Conservation (phyloP, 2,888 invertebrate species). For the Hipparchia sbordonii region DNA sequence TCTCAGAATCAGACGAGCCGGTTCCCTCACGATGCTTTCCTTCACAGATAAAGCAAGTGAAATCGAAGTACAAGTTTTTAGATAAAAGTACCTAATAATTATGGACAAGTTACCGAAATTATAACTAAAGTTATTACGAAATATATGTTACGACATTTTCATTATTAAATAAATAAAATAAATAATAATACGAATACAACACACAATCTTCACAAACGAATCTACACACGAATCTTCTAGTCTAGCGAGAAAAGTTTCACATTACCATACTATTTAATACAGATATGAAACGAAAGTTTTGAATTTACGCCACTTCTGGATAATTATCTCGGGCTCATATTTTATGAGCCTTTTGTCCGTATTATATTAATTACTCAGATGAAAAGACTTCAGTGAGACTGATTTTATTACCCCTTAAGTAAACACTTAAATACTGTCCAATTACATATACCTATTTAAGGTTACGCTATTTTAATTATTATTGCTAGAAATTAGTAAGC, state of each 20-base stretch:
- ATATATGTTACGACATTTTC: too few species aligned
- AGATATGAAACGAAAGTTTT: conserved; percentile 23
- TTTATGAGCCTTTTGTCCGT: conserved; percentile 21
- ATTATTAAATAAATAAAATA: too few species aligned
- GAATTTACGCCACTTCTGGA: conserved; percentile 12
- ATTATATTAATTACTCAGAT: conserved; percentile 8
- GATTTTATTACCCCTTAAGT: conserved; percentile 6
- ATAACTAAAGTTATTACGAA: too few species aligned
- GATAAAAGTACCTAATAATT: too few species aligned
- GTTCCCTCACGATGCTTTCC: too few species aligned
- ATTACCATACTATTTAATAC: conserved; percentile 3
- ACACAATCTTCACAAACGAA: neutral
- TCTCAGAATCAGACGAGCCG: too few species aligned
- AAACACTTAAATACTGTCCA: conserved; percentile 2
- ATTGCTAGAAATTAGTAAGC: too few species aligned
- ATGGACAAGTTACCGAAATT: too few species aligned
- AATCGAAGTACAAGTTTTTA: too few species aligned
- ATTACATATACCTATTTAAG: neutral
- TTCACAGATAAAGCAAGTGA: too few species aligned
- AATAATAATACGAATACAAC: too few species aligned
- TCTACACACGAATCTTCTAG: neutral
- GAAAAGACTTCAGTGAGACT: conserved; percentile 9
- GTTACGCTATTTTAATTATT: neutral
- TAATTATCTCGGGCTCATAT: conserved; percentile 16
- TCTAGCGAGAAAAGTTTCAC: neutral